phyloP scores from a whole-genome alignment of 2,797 vertebrate genomes.

The Macropus fuliginosus region DNA sequence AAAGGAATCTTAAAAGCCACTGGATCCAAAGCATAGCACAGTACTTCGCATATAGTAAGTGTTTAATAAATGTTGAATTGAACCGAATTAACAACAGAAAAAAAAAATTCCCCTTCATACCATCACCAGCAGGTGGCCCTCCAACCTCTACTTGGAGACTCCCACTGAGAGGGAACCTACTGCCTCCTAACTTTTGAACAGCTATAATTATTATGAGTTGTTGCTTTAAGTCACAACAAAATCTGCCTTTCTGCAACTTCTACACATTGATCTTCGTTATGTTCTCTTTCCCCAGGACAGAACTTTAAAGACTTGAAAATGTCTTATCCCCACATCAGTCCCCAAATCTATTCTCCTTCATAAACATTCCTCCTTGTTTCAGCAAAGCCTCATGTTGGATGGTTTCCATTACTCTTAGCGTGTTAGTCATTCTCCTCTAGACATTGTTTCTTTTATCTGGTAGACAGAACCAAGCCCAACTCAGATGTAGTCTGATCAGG shows the following conservation, averaged over 20 bases:
- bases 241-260: not conserved
- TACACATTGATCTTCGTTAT: not conserved
- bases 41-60: not conserved
- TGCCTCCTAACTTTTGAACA: not conserved
- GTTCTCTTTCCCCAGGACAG: not conserved
- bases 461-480: not conserved
- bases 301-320: not conserved
- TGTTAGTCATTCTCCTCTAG: not conserved
- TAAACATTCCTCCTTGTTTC: not conserved
- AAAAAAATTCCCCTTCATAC: not conserved
- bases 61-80: not conserved
- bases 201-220: not conserved
- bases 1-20: not conserved
- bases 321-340: not conserved
- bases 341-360: not conserved
- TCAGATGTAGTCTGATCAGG: not conserved
- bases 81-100: not conserved
- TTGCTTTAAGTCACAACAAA: not conserved
- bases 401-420: not conserved
- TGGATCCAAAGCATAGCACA: not conserved
- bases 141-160: not conserved
- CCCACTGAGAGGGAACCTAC: not conserved
- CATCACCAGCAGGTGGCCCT: not conserved
- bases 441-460: not conserved
- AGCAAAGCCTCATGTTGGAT: not conserved